Evolutionary conservation across 2,888 invertebrate genomes (phyloP).

Genomic region (Steinernema carpocapsae): DNA sequence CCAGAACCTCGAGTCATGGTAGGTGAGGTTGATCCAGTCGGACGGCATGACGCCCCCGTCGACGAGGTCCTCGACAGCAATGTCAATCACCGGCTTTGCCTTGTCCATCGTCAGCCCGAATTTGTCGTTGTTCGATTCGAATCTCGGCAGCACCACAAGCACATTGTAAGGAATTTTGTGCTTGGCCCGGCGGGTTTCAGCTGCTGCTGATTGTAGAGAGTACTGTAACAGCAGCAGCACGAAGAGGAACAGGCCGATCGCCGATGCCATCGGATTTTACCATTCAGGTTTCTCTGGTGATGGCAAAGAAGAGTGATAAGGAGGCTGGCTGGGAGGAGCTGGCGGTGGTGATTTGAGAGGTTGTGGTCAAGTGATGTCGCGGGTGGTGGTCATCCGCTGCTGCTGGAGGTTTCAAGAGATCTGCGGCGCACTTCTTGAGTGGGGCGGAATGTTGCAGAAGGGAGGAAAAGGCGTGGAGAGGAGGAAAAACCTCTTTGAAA

Average conservation of each 20-base stretch:
- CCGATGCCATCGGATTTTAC: constrained; percentile 1
- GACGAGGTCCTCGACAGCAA: constrained; percentile 62
- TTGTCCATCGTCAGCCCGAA: constrained; percentile 65
- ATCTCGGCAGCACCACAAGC: constrained; percentile 59
- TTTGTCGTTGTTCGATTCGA: constrained; percentile 64
- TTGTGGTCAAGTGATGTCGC: not conserved
- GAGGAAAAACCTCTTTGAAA: too few relatives aligned
- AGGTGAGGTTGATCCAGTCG: constrained; percentile 62
- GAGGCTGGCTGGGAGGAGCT: not conserved
- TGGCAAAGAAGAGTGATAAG: not conserved
- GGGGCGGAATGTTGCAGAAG: too few relatives aligned
- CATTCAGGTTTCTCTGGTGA: constrained; percentile 2
- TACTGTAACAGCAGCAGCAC: not conserved
- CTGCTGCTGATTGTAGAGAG: not conserved
- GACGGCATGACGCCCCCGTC: constrained; percentile 52
- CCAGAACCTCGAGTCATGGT: constrained; percentile 62
- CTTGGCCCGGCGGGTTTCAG: not conserved
- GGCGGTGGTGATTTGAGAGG: not conserved
- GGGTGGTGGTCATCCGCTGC: not conserved
- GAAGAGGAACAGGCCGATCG: not conserved
- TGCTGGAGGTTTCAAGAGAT: not conserved
- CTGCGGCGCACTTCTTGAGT: too few relatives aligned
- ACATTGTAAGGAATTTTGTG: constrained; percentile 60
- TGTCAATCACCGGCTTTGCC: constrained; percentile 66
- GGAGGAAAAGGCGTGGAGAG: too few relatives aligned